phyloP scores from a whole-genome alignment of 1,140 invertebrate species.

The Rhizoglyphus robini region DNA sequence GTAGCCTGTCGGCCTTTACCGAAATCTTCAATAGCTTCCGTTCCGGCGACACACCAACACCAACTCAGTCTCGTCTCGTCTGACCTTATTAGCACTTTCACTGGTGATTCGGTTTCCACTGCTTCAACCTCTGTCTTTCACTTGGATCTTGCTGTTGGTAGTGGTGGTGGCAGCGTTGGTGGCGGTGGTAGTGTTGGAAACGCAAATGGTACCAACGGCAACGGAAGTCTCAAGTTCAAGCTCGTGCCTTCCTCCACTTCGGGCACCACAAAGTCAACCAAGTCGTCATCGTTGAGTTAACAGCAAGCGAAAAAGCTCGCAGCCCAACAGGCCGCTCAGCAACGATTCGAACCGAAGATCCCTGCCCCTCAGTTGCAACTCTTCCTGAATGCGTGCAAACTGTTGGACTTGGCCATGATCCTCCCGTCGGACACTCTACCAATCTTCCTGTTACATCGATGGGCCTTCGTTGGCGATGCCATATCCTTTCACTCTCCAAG shows the following conservation, averaged over 20 bases:
- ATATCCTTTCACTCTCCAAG: neutral
- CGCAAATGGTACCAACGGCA: neutral
- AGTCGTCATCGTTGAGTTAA: neutral
- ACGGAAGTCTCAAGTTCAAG: neutral
- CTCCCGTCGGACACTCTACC: conserved; percentile 70
- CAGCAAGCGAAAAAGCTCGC: conserved; percentile 58
- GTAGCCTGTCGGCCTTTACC: neutral
- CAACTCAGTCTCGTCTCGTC: neutral
- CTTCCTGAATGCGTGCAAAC: conserved; percentile 69
- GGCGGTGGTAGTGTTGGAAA: neutral
- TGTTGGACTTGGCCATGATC: conserved; percentile 66
- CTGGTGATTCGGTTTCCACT: neutral
- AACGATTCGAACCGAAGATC: conserved; percentile 34
- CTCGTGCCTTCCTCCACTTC: neutral
- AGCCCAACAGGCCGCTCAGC: conserved; percentile 55
- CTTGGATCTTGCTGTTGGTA: neutral
- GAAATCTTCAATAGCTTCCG: neutral
- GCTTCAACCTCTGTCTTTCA: neutral
- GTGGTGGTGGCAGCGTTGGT: neutral
- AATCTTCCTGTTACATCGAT: conserved; percentile 88
- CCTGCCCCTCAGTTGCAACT: conserved; percentile 53
- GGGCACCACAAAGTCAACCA: neutral
- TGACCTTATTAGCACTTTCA: neutral
- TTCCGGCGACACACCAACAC: neutral
- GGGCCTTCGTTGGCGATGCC: conserved; percentile 61